Percentiles rank a stretch among this genome's conserved stretches.
These are phyloP conservation scores for Oscheius myriophilus DNA, from an alignment of 2,888 invertebrate genomes.

Conservation along the genomic window DNA sequence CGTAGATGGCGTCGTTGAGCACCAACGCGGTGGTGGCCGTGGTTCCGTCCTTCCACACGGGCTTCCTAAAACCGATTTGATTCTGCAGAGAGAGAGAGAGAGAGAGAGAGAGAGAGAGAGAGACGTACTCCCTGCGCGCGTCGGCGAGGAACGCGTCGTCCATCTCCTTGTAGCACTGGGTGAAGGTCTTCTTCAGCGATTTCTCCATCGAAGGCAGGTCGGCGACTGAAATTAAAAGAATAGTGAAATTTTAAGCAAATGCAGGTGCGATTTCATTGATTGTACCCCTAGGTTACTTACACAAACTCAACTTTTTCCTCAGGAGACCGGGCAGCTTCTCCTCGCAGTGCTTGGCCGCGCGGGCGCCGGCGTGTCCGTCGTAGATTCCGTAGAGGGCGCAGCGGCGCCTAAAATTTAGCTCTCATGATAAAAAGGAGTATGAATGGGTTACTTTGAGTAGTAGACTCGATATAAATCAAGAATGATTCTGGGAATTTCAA, in stretches of 20 bases:
- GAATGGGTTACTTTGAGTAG: no score
- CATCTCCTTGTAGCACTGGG: slow-evolving; percentile 73
- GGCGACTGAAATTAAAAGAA: slow-evolving; percentile 59
- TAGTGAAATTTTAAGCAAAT: slow-evolving; percentile 32
- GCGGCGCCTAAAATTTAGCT: slow-evolving; percentile 45
- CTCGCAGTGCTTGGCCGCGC: slow-evolving; percentile 73
- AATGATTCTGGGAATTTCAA: no score
- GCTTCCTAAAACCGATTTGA: slow-evolving; percentile 71
- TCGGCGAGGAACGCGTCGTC: slow-evolving; percentile 74
- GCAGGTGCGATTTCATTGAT: neutral
- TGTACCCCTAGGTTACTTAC: slow-evolving; percentile 62
- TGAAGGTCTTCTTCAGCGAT: slow-evolving; percentile 72
- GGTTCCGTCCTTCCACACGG: slow-evolving; percentile 75
- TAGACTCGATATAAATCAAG: no score
- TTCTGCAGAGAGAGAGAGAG: neutral
- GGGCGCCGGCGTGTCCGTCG: slow-evolving; percentile 74
- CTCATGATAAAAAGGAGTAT: no score
- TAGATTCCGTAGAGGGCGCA: slow-evolving; percentile 73
- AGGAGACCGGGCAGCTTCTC: slow-evolving; percentile 67
- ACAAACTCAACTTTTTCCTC: slow-evolving; percentile 67
- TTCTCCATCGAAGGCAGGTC: slow-evolving; percentile 68
- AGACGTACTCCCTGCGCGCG: slow-evolving; percentile 72
- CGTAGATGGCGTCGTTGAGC: slow-evolving; percentile 73
- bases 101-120: neutral
- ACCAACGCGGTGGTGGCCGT: slow-evolving; percentile 74